These are phyloP conservation scores for Martes martes DNA, from an alignment of 2,113 vertebrate species.

Conservation along the genomic window DNA sequence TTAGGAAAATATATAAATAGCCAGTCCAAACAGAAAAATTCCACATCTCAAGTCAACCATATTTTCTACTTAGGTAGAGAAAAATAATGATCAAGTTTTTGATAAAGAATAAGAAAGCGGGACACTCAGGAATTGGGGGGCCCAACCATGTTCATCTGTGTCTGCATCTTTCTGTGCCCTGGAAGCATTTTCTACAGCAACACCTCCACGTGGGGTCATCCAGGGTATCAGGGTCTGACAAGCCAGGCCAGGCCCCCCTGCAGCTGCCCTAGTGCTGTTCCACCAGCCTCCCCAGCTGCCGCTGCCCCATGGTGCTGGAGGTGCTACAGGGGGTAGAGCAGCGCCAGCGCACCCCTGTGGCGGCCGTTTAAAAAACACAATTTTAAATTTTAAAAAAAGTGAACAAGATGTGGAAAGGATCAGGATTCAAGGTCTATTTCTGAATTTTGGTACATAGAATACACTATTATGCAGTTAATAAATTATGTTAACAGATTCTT, in stretches of 20 bases:
- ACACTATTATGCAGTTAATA: neutral
- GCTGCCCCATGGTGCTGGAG: neutral
- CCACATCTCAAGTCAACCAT: neutral
- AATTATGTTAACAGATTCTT: neutral
- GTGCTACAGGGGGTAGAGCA: neutral
- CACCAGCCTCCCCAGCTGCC: neutral
- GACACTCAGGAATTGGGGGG: neutral
- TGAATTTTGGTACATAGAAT: neutral
- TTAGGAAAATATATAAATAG: slow-evolving; percentile 30
- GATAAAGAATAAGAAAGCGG: neutral
- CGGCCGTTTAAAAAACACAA: neutral
- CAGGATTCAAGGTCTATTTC: neutral
- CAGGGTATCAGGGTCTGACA: neutral
- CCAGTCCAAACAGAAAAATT: neutral
- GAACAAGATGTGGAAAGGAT: neutral
- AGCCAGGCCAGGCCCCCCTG: neutral
- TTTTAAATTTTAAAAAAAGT: neutral
- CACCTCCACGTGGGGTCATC: neutral
- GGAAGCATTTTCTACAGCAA: neutral
- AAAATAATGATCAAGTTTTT: neutral
- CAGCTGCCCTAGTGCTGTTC: neutral
- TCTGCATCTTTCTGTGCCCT: neutral
- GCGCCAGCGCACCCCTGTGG: neutral
- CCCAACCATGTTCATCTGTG: neutral
- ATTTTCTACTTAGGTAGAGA: neutral